Evolutionary conservation across 2,113 vertebrate genomes (phyloP).

Genomic region (Cyprinodon brontotheroides): DNA sequence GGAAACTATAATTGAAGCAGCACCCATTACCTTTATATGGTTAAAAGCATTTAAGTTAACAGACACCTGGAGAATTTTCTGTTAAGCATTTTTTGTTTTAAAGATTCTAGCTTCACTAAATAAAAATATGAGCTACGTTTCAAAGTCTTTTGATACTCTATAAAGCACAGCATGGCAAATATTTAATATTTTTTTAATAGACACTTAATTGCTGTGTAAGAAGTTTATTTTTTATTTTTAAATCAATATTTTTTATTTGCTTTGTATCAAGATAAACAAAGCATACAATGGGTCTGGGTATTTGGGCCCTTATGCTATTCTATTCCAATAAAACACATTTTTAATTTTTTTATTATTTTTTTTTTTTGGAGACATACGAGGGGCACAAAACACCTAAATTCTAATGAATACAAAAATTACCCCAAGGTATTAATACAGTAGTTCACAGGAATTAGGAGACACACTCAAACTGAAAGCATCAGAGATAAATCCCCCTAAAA

Average conservation of each 20-base stretch:
- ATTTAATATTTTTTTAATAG: background rate
- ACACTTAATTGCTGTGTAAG: no score
- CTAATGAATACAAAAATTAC: background rate
- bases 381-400: background rate
- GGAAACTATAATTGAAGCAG: background rate
- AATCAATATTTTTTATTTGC: background rate
- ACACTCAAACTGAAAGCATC: background rate
- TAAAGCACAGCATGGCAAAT: background rate
- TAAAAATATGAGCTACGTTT: no score
- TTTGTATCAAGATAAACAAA: background rate
- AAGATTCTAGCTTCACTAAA: background rate
- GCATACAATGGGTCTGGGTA: no score
- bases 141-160: background rate
- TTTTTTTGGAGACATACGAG: background rate
- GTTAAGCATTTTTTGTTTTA: background rate
- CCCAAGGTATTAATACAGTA: background rate
- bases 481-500: slow-evolving; percentile 4
- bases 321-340: background rate
- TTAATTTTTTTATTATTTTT: no score
- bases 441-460: background rate
- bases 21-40: no score
- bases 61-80: background rate
- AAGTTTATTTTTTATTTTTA: no score
- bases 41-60: background rate
- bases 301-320: no score